These are phyloP conservation scores for Oryctes rhinoceros DNA, from an alignment of 1,140 invertebrate species.

Conservation along the genomic window DNA sequence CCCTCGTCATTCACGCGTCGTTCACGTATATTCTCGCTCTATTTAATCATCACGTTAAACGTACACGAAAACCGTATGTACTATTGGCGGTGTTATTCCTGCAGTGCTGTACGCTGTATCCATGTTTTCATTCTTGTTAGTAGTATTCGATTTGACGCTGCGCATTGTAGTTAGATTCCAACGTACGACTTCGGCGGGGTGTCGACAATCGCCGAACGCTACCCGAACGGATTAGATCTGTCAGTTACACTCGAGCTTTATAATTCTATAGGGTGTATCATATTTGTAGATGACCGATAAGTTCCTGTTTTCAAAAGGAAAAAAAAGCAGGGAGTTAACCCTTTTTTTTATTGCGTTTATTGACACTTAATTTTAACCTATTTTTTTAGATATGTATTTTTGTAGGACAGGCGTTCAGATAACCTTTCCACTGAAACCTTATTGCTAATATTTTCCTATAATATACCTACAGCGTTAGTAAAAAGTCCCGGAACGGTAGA, in stretches of 20 bases:
- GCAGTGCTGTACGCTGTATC: background rate
- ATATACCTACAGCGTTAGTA: too few species aligned
- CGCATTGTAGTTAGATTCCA: conserved; percentile 38
- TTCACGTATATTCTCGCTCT: background rate
- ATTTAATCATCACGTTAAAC: background rate
- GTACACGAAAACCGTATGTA: background rate
- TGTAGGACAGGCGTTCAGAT: too few species aligned
- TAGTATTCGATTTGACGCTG: conserved; percentile 32
- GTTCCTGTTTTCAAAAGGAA: background rate
- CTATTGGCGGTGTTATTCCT: conserved; percentile 32
- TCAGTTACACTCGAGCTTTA: background rate
- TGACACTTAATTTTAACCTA: too few species aligned
- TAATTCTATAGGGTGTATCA: conserved; percentile 1
- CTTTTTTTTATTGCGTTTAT: background rate
- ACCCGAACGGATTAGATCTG: conserved; percentile 18
- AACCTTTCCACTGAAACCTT: too few species aligned
- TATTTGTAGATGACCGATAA: background rate
- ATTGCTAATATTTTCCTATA: too few species aligned
- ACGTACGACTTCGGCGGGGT: conserved; percentile 3
- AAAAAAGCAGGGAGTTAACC: background rate
- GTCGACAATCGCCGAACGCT: background rate
- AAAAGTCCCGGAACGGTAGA: too few species aligned
- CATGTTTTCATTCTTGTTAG: conserved; percentile 39
- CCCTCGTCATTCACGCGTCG: conserved; percentile 39
- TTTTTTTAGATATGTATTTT: too few species aligned